A percentile compares a stretch with the other conserved stretches of the same genome.
These are phyloP conservation scores for Drosophila robusta DNA, from an alignment of 2,888 invertebrate species.

Conservation along the genomic window DNA sequence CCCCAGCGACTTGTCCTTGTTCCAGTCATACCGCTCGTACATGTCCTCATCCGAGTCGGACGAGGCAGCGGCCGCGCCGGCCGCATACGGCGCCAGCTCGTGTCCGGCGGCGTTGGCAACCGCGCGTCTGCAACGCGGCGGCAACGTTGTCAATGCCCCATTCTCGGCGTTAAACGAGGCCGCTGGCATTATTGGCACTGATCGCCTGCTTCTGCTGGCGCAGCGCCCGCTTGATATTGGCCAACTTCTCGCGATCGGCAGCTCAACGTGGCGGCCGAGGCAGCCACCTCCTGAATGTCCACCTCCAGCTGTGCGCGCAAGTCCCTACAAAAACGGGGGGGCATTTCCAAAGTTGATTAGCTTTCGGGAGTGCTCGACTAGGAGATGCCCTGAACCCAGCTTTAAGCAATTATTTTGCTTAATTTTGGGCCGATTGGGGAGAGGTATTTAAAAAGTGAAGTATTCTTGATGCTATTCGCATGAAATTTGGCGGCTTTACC, in stretches of 20 bases:
- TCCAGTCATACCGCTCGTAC: slow-evolving; percentile 81
- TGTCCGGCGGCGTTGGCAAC: slow-evolving; percentile 41
- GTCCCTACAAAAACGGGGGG: slow-evolving; percentile 87
- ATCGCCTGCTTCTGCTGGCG: slow-evolving; percentile 56
- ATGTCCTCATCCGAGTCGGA: slow-evolving; percentile 81
- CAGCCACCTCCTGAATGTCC: slow-evolving; percentile 84
- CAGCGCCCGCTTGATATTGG: slow-evolving; percentile 75
- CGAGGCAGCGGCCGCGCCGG: slow-evolving; percentile 77
- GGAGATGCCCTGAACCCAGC: no score
- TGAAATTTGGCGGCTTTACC: no score
- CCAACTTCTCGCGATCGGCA: slow-evolving; percentile 82
- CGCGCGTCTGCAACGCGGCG: slow-evolving; percentile 62
- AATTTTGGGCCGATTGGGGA: no score
- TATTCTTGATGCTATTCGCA: no score
- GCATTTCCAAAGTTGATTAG: not conserved
- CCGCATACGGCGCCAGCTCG: slow-evolving; percentile 73
- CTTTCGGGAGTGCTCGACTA: not conserved
- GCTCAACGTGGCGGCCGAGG: slow-evolving; percentile 82
- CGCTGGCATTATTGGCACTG: slow-evolving; percentile 19
- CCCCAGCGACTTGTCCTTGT: slow-evolving; percentile 75
- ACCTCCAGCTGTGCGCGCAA: slow-evolving; percentile 95
- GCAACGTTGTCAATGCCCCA: slow-evolving; percentile 70
- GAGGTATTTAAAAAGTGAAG: no score
- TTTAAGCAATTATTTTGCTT: no score
- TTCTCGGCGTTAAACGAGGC: slow-evolving; percentile 52